Evolutionary conservation across 2,113 vertebrate species (phyloP).

Genomic region (Myxocyprinus asiaticus): DNA sequence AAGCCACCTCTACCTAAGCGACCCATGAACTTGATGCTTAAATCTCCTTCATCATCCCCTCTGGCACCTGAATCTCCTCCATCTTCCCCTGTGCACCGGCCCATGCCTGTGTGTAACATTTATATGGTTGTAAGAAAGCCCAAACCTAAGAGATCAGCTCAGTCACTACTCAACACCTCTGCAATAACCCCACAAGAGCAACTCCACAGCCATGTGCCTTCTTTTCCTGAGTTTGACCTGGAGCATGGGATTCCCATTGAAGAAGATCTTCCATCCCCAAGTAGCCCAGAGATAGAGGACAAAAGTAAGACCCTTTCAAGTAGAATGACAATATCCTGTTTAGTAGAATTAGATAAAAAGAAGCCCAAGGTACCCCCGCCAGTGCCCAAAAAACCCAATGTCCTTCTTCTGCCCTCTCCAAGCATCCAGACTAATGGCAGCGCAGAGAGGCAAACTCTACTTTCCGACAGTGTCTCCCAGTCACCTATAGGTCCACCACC

Average conservation of each 20-base stretch:
- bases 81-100: conserved; percentile 74
- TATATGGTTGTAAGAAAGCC: conserved; percentile 83
- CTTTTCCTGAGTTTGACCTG: conserved; percentile 66
- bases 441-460: conserved; percentile 60
- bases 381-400: conserved; percentile 92
- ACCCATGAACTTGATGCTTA: conserved; percentile 82
- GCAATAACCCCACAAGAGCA: conserved; percentile 58
- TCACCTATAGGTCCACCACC: conserved; percentile 54
- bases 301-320: conserved; percentile 76
- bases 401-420: conserved; percentile 83
- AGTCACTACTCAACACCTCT: conserved; percentile 60
- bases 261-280: conserved; percentile 75
- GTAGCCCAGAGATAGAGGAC: conserved; percentile 78
- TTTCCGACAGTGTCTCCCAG: conserved; percentile 60
- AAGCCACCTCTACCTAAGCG: conserved; percentile 88
- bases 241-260: conserved; percentile 61
- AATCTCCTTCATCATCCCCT: conserved; percentile 74
- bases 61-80: conserved; percentile 78
- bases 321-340: conserved; percentile 71
- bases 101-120: conserved; percentile 76
- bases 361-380: conserved; percentile 92
- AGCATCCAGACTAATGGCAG: conserved; percentile 54
- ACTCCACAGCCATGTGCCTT: conserved; percentile 66
- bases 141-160: conserved; percentile 76
- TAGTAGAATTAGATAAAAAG: conserved; percentile 82